Evolutionary conservation across 2,888 invertebrate genomes (phyloP).

Genomic region (Protonemura montana): DNA sequence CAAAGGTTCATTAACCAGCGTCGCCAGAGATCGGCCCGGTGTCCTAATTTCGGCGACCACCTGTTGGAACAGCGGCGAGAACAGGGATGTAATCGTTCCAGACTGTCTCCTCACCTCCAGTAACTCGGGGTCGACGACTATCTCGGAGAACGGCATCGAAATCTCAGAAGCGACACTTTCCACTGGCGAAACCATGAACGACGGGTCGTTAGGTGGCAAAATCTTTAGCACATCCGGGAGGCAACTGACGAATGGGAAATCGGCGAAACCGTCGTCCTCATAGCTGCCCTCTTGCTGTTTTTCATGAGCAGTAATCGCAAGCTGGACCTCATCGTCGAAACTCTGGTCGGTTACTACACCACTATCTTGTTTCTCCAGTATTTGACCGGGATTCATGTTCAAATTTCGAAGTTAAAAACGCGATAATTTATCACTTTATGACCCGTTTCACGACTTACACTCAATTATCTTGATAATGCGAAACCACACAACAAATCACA

Average conservation of each 20-base stretch:
- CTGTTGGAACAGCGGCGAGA: background rate
- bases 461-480: background rate
- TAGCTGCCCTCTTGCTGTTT: background rate
- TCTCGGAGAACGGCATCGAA: conserved; percentile 44
- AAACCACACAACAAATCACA: no score
- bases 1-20: background rate
- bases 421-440: background rate
- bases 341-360: background rate
- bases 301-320: background rate
- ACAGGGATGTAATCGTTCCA: background rate
- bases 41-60: background rate
- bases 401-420: background rate
- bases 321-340: background rate
- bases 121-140: background rate
- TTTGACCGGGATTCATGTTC: background rate
- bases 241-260: background rate
- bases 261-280: background rate
- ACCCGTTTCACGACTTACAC: background rate
- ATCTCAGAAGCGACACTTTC: conserved; percentile 32
- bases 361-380: background rate
- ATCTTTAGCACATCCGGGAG: conserved; percentile 34
- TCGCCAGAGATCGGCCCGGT: background rate
- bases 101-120: background rate
- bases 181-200: conserved; percentile 24
- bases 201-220: conserved; percentile 32